phyloP scores from a whole-genome alignment of 2,113 vertebrate genomes.

The Amblyopsis rosae region DNA sequence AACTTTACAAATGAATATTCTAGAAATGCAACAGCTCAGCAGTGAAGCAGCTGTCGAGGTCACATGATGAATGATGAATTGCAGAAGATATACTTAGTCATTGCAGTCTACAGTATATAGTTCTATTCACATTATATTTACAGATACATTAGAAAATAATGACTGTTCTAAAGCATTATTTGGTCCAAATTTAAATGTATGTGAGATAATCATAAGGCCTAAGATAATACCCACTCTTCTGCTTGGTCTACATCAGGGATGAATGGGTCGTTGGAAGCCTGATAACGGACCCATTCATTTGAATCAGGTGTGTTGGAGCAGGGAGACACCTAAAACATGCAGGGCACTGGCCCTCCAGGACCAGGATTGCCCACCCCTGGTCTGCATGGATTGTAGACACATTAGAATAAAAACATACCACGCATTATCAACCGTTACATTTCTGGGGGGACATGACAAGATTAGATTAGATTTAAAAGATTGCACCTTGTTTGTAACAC shows the following conservation, averaged over 20 bases:
- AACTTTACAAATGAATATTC: conserved; percentile 20
- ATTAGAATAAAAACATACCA: neutral
- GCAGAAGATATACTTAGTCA: conserved; percentile 38
- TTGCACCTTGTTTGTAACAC: neutral
- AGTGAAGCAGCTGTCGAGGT: conserved; percentile 38
- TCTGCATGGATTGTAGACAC: neutral
- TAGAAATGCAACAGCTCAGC: conserved; percentile 36
- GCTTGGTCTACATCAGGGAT: neutral
- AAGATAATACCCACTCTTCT: neutral
- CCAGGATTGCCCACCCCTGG: neutral
- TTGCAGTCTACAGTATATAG: conserved; percentile 34
- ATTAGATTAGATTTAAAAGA: conserved; percentile 2
- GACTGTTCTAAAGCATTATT: conserved; percentile 48
- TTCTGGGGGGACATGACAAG: conserved; percentile 6
- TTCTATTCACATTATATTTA: conserved; percentile 23
- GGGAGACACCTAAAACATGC: no score
- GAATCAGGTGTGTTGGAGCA: no score
- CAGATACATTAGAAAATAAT: conserved; percentile 31
- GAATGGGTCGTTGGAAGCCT: no score
- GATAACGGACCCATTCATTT: no score
- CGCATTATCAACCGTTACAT: conserved; percentile 3
- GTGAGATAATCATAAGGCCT: conserved; percentile 33
- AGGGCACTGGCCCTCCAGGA: no score
- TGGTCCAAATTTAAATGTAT: conserved; percentile 13
- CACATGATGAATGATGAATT: conserved; percentile 59